These are phyloP conservation scores for Battus philenor DNA, from an alignment of 1,140 invertebrate species.

Conservation along the genomic window DNA sequence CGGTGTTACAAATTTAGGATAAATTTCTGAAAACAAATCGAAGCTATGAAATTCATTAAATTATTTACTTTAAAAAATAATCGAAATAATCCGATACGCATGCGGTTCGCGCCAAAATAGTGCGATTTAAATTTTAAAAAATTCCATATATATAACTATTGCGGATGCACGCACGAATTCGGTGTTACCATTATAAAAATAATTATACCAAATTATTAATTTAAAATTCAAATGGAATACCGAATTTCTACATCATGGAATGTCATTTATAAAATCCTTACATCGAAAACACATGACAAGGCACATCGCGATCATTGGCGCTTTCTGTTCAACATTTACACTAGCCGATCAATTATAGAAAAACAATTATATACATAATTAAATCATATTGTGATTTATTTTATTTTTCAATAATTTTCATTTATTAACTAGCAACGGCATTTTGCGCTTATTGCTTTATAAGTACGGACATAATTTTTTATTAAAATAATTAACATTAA, in stretches of 20 bases:
- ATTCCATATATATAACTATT: no score
- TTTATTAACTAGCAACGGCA: conserved; percentile 6
- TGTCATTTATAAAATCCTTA: conserved; percentile 1
- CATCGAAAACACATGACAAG: conserved; percentile 7
- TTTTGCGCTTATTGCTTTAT: not conserved
- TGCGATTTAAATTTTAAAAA: no score
- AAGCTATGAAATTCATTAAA: no score
- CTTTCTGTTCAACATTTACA: not conserved
- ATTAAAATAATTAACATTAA: no score
- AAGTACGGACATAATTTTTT: no score
- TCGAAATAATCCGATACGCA: no score
- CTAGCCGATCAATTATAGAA: not conserved
- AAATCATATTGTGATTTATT: conserved; percentile 11
- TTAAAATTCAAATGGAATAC: not conserved
- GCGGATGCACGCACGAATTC: conserved; percentile 19
- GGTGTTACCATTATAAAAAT: not conserved
- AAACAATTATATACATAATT: not conserved
- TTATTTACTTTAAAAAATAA: no score
- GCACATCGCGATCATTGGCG: conserved; percentile 1
- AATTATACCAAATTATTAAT: not conserved
- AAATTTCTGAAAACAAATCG: no score
- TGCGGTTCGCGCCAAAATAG: no score
- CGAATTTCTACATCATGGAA: not conserved
- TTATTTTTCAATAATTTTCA: no score
- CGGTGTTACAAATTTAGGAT: no score